Percentiles rank a stretch among this genome's conserved stretches.
These are phyloP conservation scores for Ophion ventricosus DNA, from an alignment of 2,888 invertebrate species.

Conservation along the genomic window DNA sequence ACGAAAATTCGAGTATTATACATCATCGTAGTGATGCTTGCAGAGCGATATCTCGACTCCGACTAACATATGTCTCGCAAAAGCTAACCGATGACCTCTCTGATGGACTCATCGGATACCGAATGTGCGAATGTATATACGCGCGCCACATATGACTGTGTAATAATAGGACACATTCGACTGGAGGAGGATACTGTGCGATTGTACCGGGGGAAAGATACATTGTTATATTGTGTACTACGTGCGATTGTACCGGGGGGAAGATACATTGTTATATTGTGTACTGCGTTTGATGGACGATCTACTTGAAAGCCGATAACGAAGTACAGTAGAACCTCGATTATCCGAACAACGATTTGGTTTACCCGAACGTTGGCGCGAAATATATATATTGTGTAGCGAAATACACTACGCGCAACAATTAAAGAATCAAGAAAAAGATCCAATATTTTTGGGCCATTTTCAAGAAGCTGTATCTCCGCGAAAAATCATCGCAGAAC, in stretches of 20 bases:
- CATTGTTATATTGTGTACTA: conserved; percentile 21
- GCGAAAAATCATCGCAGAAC: too few relatives aligned
- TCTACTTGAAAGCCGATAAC: conserved; percentile 24
- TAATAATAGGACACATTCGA: conserved; percentile 3
- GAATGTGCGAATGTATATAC: conserved; percentile 20
- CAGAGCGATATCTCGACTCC: conserved; percentile 59
- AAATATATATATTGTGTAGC: too few relatives aligned
- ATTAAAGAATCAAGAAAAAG: too few relatives aligned
- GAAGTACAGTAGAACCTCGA: conserved; percentile 13
- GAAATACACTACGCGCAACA: too few relatives aligned
- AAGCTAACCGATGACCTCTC: conserved; percentile 64
- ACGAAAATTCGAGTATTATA: conserved; percentile 42
- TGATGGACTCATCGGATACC: conserved; percentile 54
- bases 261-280: conserved; percentile 24
- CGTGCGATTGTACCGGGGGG: background rate
- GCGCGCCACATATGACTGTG: background rate
- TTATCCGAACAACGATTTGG: background rate
- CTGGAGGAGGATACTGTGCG: conserved; percentile 12
- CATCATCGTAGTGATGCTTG: conserved; percentile 59
- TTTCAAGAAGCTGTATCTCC: too few relatives aligned
- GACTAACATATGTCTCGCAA: conserved; percentile 58
- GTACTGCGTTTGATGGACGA: conserved; percentile 5
- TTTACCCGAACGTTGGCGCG: background rate
- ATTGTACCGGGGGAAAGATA: background rate
- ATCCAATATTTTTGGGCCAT: too few relatives aligned